phyloP scores from a whole-genome alignment of 2,888 invertebrate genomes.

The Sinotaia quadrata region DNA sequence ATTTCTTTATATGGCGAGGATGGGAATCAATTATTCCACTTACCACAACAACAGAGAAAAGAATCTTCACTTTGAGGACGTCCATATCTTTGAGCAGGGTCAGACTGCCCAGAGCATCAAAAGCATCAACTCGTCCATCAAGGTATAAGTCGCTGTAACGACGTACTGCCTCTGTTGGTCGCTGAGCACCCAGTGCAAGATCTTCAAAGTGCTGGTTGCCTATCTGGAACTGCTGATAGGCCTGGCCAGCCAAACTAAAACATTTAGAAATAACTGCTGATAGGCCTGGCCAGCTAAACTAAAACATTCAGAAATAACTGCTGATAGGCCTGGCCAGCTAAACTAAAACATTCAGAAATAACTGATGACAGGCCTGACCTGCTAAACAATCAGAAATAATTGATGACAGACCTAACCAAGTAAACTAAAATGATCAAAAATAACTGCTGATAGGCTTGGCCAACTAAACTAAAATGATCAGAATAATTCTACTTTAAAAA shows the following conservation, averaged over 20 bases:
- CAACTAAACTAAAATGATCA: too few relatives aligned
- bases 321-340: conserved; percentile 65
- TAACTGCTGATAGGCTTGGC: too few relatives aligned
- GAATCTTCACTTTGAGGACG: conserved; percentile 93
- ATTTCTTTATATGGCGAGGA: not conserved
- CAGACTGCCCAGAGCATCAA: conserved; percentile 88
- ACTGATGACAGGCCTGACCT: conserved; percentile 60
- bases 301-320: too few relatives aligned
- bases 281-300: conserved; percentile 68
- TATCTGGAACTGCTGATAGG: conserved; percentile 55
- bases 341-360: too few relatives aligned
- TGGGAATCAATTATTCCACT: too few relatives aligned
- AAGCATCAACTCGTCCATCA: conserved; percentile 85
- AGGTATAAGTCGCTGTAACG: conserved; percentile 89
- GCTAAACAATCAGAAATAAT: too few relatives aligned
- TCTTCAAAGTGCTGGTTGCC: conserved; percentile 68
- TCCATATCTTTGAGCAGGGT: conserved; percentile 86
- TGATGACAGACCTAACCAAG: too few relatives aligned
- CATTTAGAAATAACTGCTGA: too few relatives aligned
- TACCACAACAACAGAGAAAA: conserved; percentile 96
- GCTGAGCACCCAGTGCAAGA: conserved; percentile 64
- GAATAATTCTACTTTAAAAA: too few relatives aligned
- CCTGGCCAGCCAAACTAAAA: conserved; percentile 66
- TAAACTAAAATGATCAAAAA: too few relatives aligned
- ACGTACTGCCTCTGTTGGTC: conserved; percentile 78